Evolutionary conservation across 2,113 vertebrate species (phyloP).

Genomic region (Charina bottae): DNA sequence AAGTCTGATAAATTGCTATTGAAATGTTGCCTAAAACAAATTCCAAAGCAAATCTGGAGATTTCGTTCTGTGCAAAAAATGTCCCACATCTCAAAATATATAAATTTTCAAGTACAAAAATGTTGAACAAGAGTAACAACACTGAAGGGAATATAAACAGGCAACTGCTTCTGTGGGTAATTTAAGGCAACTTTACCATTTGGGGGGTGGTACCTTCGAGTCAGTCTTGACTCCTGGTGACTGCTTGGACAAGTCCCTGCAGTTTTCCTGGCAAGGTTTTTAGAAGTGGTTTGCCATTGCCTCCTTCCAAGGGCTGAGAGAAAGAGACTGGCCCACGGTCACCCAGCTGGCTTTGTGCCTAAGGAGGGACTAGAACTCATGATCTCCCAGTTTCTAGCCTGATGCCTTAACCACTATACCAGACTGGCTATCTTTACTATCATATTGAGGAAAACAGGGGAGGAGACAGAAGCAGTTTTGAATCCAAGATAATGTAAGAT

Average conservation of each 20-base stretch:
- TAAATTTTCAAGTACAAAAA: neutral
- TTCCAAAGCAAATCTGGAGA: neutral
- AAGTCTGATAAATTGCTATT: neutral
- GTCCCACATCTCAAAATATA: neutral
- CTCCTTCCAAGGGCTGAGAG: neutral
- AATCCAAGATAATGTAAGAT: too few species aligned
- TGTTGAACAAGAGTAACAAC: neutral
- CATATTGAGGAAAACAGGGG: too few species aligned
- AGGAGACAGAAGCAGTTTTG: too few species aligned
- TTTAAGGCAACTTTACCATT: neutral
- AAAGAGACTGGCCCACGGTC: neutral
- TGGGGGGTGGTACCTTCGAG: neutral
- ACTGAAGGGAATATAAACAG: neutral
- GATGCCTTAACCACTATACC: neutral
- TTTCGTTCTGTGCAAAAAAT: neutral
- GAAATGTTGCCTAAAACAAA: neutral
- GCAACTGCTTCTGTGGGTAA: neutral
- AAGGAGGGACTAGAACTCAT: neutral
- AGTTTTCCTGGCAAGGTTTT: neutral
- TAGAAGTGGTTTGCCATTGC: neutral
- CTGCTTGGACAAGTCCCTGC: neutral
- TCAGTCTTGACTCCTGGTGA: neutral
- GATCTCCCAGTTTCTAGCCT: neutral
- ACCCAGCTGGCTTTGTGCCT: neutral
- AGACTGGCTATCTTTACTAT: neutral